A percentile compares a stretch with the other conserved stretches of the same genome.
Conservation (phyloP, 1,140 invertebrate genomes). For the Patella vulgata region DNA sequence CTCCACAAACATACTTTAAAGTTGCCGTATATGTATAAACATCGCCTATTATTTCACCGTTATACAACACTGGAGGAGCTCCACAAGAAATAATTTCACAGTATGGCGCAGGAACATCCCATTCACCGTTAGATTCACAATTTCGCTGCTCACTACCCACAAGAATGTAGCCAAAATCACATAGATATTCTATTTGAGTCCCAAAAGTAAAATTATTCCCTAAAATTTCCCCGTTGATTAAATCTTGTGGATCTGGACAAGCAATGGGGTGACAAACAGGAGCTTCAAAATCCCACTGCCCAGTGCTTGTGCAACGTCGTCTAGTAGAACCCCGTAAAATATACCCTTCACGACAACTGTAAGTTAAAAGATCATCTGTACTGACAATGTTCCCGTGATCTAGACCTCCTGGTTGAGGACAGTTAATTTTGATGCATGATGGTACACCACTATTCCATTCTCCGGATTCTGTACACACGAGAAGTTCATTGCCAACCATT, state of each 20-base stretch:
- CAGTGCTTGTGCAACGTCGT: constrained; percentile 71
- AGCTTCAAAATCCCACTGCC: constrained; percentile 61
- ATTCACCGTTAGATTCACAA: constrained; percentile 66
- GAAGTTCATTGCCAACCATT: constrained; percentile 41
- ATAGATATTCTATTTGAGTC: constrained; percentile 80
- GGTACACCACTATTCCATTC: constrained; percentile 72
- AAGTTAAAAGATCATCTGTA: constrained; percentile 69
- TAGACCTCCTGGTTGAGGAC: constrained; percentile 36
- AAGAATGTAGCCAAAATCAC: constrained; percentile 39
- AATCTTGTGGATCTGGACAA: constrained; percentile 34
- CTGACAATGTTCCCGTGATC: constrained; percentile 31
- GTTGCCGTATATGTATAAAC: constrained; percentile 54
- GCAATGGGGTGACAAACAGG: constrained; percentile 54
- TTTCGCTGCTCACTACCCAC: constrained; percentile 15
- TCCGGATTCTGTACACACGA: constrained; percentile 55
- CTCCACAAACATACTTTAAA: constrained; percentile 42
- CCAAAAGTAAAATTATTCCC: constrained; percentile 89
- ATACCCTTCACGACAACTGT: constrained; percentile 73
- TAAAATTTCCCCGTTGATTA: constrained; percentile 76
- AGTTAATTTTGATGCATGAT: constrained; percentile 70
- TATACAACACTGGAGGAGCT: constrained; percentile 25
- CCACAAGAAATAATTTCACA: constrained; percentile 48
- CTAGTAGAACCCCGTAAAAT: constrained; percentile 72
- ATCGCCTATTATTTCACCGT: constrained; percentile 41
- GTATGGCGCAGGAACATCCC: constrained; percentile 40